phyloP scores from a whole-genome alignment of 1,140 invertebrate species.

The Hylaeus volcanicus region DNA sequence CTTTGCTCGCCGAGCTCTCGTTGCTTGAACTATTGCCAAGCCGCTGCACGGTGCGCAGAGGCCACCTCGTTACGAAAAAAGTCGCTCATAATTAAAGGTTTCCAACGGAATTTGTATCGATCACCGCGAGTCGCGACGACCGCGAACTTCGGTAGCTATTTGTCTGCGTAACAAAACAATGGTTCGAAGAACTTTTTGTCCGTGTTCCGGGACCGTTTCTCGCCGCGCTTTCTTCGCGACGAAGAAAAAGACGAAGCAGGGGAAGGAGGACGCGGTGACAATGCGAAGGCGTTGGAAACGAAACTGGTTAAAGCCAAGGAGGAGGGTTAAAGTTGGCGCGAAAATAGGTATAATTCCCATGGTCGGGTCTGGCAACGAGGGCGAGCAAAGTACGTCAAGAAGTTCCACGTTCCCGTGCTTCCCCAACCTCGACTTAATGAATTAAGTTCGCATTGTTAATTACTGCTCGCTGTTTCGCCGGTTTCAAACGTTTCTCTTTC shows the following conservation, averaged over 20 bases:
- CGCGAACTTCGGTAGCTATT: no score
- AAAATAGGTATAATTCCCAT: slow-evolving; percentile 43
- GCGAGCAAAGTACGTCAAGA: slow-evolving; percentile 60
- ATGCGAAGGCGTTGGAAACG: neutral
- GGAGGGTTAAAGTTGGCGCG: slow-evolving; percentile 16
- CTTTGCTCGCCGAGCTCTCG: no score
- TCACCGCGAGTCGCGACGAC: no score
- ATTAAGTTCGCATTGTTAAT: slow-evolving; percentile 76
- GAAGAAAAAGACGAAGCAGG: neutral
- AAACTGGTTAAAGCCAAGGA: neutral
- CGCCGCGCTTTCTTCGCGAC: neutral
- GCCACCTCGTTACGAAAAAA: no score
- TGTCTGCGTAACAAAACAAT: no score
- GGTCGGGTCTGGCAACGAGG: neutral
- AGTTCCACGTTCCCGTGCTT: slow-evolving; percentile 63
- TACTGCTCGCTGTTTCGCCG: slow-evolving; percentile 64
- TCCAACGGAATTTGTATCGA: no score
- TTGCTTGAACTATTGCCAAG: no score
- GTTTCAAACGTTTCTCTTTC: slow-evolving; percentile 60
- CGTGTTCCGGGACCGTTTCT: neutral
- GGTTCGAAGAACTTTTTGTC: neutral
- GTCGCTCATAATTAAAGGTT: no score
- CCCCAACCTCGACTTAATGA: slow-evolving; percentile 68
- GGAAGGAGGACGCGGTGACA: neutral
- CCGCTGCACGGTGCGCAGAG: no score